These are phyloP conservation scores for Melanotaenia parkinsoni DNA, from an alignment of 2,797 vertebrate genomes.

Conservation along the genomic window DNA sequence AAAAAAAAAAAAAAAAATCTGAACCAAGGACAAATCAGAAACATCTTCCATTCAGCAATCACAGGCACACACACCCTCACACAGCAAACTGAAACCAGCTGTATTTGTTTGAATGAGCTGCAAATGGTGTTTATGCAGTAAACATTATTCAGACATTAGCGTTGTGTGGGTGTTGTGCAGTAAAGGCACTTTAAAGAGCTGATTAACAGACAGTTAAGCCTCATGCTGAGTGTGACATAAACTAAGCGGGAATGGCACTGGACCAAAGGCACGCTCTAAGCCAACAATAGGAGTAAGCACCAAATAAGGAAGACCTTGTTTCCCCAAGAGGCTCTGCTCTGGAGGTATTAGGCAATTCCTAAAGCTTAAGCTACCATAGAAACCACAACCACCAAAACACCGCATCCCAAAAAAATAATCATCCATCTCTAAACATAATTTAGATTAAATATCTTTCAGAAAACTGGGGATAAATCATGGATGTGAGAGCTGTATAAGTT, in stretches of 20 bases:
- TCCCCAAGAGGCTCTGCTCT: slow-evolving; percentile 51
- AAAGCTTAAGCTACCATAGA: slow-evolving; percentile 52
- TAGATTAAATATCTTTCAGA: slow-evolving; percentile 47
- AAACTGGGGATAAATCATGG: slow-evolving; percentile 47
- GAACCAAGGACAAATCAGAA: slow-evolving; percentile 54
- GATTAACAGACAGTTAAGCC: slow-evolving; percentile 71
- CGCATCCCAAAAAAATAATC: slow-evolving; percentile 41
- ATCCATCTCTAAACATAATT: slow-evolving; percentile 53
- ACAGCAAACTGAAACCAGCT: slow-evolving; percentile 63
- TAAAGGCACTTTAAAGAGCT: slow-evolving; percentile 69
- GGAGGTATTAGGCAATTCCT: slow-evolving; percentile 59
- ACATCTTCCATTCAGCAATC: slow-evolving; percentile 59
- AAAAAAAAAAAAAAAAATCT: slow-evolving; percentile 39
- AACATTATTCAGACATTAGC: slow-evolving; percentile 76
- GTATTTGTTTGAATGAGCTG: slow-evolving; percentile 66
- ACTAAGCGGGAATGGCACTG: slow-evolving; percentile 61
- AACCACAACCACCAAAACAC: slow-evolving; percentile 61
- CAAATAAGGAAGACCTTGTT: slow-evolving; percentile 60
- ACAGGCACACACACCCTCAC: slow-evolving; percentile 25
- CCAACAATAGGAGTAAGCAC: slow-evolving; percentile 59
- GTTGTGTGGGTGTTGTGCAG: slow-evolving; percentile 61
- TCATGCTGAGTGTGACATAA: slow-evolving; percentile 67
- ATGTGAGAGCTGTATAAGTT: slow-evolving; percentile 24
- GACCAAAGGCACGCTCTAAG: slow-evolving; percentile 56
- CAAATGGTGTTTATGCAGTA: slow-evolving; percentile 77